Percentiles rank a stretch among this genome's conserved stretches.
Conservation (phyloP, 2,888 invertebrate species). For the Tribolium freemani region DNA sequence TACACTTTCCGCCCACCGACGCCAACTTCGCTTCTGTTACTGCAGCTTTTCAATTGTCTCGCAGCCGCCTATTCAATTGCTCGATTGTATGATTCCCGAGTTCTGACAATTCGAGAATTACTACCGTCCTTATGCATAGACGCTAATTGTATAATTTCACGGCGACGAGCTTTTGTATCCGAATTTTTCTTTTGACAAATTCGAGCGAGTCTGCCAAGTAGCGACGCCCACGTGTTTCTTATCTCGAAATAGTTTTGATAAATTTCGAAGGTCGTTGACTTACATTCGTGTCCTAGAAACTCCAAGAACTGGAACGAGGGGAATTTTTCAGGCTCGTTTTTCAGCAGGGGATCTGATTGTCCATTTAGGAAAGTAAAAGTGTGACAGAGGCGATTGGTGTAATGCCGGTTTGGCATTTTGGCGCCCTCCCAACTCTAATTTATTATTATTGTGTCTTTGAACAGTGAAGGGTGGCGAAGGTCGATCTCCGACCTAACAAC, state of each 20-base stretch:
- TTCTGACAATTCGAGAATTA: conserved; percentile 59
- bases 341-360: not conserved
- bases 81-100: conserved; percentile 58
- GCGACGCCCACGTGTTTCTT: not conserved
- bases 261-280: conserved; percentile 12
- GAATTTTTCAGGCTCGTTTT: not conserved
- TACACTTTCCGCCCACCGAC: conserved; percentile 54
- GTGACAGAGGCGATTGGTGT: conserved; percentile 26
- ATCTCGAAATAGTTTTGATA: not conserved
- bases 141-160: conserved; percentile 60
- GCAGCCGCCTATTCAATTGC: conserved; percentile 58
- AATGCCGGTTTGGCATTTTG: conserved; percentile 42
- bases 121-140: conserved; percentile 53
- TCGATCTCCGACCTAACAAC: conserved; percentile 55
- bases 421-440: conserved; percentile 49
- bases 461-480: conserved; percentile 51
- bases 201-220: not conserved
- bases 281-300: not conserved
- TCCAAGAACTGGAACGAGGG: not conserved
- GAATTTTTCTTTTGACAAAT: conserved; percentile 1
- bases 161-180: conserved; percentile 36
- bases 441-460: conserved; percentile 54
- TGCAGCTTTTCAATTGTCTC: conserved; percentile 60
- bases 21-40: conserved; percentile 53
- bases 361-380: conserved; percentile 28